Conservation (phyloP, 2,888 invertebrate species). For the Augiades crinisus region DNA sequence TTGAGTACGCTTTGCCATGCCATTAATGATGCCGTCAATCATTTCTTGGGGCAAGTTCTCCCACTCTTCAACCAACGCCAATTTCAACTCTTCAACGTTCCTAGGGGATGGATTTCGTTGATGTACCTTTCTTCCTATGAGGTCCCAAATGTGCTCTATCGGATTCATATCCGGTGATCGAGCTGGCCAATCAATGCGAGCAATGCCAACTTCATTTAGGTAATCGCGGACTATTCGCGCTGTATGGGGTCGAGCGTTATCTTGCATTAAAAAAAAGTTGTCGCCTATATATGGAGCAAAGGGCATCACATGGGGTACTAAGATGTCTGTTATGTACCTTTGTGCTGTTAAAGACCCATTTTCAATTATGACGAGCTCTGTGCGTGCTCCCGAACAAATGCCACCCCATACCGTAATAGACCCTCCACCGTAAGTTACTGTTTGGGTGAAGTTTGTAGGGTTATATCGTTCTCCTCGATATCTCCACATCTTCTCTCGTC, state of each 20-base stretch:
- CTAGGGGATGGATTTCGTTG: too few relatives aligned
- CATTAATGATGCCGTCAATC: too few relatives aligned
- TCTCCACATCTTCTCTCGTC: background rate
- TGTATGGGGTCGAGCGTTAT: background rate
- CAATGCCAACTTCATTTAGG: background rate
- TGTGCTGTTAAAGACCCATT: background rate
- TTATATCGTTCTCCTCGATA: background rate
- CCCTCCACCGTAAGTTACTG: background rate
- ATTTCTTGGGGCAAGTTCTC: too few relatives aligned
- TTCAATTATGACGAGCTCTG: background rate
- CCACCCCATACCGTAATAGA: conserved; percentile 1
- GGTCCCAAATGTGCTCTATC: background rate
- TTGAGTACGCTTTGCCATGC: too few relatives aligned
- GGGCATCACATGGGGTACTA: background rate
- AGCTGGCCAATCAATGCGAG: background rate
- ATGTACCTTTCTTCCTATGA: too few relatives aligned
- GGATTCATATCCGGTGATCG: background rate
- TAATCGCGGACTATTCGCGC: background rate
- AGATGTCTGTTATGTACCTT: background rate
- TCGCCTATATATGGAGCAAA: background rate
- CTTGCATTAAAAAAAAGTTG: background rate
- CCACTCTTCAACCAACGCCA: too few relatives aligned
- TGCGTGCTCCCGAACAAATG: background rate
- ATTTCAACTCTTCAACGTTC: too few relatives aligned
- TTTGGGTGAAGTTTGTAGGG: background rate